These are phyloP conservation scores for Sinelater perroti DNA, from an alignment of 2,888 invertebrate genomes.

Conservation along the genomic window DNA sequence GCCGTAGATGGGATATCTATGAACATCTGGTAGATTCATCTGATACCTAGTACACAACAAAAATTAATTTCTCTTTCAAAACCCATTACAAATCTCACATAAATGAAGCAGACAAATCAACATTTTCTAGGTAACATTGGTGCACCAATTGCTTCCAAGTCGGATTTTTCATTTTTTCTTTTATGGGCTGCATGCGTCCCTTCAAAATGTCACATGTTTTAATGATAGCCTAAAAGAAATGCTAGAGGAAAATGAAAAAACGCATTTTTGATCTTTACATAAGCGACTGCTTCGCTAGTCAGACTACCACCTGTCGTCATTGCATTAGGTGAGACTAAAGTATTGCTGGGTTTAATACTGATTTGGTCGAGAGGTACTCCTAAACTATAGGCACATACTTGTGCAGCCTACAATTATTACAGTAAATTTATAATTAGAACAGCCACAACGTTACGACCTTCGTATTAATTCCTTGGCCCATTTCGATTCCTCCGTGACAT, in stretches of 20 bases:
- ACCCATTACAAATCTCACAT: slow-evolving; percentile 54
- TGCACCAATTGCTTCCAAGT: slow-evolving; percentile 68
- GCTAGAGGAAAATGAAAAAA: slow-evolving; percentile 22
- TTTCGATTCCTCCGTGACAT: slow-evolving; percentile 76
- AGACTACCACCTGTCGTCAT: slow-evolving; percentile 75
- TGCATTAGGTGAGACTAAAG: slow-evolving; percentile 72
- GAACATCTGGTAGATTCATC: slow-evolving; percentile 17
- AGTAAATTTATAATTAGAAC: too few relatives aligned
- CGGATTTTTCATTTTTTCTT: slow-evolving; percentile 60
- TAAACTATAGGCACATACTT: slow-evolving; percentile 77
- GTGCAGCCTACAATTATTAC: slow-evolving; percentile 67
- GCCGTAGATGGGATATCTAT: slow-evolving; percentile 72
- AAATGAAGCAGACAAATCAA: slow-evolving; percentile 71
- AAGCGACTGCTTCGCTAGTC: slow-evolving; percentile 74
- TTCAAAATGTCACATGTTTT: slow-evolving; percentile 72
- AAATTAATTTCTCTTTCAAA: background rate
- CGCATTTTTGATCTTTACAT: slow-evolving; percentile 47
- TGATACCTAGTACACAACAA: slow-evolving; percentile 17
- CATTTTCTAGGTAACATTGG: slow-evolving; percentile 63
- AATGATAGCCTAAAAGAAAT: slow-evolving; percentile 61
- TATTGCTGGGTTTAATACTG: slow-evolving; percentile 72
- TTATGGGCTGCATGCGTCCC: slow-evolving; percentile 68
- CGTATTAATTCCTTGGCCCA: slow-evolving; percentile 86
- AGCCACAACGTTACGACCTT: slow-evolving; percentile 61
- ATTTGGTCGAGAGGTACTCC: slow-evolving; percentile 75